Percentiles rank a stretch among this genome's conserved stretches.
Conservation (phyloP, 2,797 vertebrate genomes). For the Mus caroli region DNA sequence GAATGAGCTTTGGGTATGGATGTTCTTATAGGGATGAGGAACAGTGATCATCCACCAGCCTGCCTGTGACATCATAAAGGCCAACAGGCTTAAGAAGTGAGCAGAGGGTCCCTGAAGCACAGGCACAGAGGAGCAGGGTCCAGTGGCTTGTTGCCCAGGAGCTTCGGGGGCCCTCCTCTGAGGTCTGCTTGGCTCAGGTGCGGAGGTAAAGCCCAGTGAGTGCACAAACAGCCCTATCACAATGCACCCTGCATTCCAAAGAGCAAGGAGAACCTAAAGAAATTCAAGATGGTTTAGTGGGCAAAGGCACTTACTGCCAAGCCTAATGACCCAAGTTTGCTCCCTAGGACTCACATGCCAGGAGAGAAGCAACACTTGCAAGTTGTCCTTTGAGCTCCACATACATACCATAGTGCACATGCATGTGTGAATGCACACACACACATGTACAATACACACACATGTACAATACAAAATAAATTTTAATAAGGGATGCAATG, state of each 20-base stretch:
- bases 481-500: neutral
- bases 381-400: neutral
- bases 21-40: neutral
- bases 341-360: neutral
- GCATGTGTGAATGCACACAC: neutral
- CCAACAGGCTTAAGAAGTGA: neutral
- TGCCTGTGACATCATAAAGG: constrained; percentile 60
- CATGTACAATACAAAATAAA: neutral
- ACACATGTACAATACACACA: neutral
- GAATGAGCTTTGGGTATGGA: neutral
- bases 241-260: neutral
- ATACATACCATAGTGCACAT: neutral
- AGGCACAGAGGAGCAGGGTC: neutral
- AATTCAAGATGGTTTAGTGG: neutral
- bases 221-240: neutral
- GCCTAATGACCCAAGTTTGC: neutral
- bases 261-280: neutral
- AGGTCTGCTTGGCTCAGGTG: neutral
- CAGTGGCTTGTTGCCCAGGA: neutral
- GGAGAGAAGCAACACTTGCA: neutral
- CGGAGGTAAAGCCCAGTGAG: neutral
- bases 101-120: neutral
- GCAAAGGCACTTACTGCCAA: neutral
- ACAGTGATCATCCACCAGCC: neutral
- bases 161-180: neutral